phyloP scores from a whole-genome alignment of 2,797 vertebrate genomes.

The Podarcis lilfordi region DNA sequence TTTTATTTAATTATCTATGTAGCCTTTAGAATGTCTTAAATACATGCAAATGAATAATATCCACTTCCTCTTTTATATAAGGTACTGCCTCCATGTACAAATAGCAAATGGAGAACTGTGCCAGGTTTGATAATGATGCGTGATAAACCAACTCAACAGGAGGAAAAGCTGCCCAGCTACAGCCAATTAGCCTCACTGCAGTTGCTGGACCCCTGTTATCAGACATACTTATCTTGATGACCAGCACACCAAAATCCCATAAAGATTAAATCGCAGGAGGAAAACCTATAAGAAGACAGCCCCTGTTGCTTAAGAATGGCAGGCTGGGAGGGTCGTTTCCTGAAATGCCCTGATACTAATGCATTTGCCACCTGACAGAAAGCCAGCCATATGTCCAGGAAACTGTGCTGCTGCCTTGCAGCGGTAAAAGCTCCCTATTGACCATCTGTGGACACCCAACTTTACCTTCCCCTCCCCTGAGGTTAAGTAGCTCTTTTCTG shows the following conservation, averaged over 20 bases:
- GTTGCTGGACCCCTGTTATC: constrained; percentile 51
- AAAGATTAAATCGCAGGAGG: constrained; percentile 47
- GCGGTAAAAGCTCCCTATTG: background rate
- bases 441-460: background rate
- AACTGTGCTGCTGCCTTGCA: background rate
- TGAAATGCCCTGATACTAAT: constrained; percentile 22
- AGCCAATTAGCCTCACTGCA: constrained; percentile 32
- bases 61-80: constrained; percentile 29
- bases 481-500: background rate
- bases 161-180: constrained; percentile 51
- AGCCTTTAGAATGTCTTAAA: constrained; percentile 30
- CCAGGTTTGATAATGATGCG: constrained; percentile 37
- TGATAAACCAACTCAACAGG: constrained; percentile 31
- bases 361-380: constrained; percentile 21
- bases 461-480: background rate
- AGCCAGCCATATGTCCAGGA: constrained; percentile 18
- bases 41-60: constrained; percentile 40
- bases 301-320: constrained; percentile 25
- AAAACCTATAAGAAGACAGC: constrained; percentile 31
- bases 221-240: constrained; percentile 50
- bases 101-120: constrained; percentile 46
- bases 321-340: constrained; percentile 38
- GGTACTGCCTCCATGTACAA: constrained; percentile 10
- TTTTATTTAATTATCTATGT: background rate
- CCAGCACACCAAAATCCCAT: constrained; percentile 37